Evolutionary conservation across 2,797 vertebrate species (phyloP), one percentile per base, ranked within the genome.

Genomic region (Botia kubotai): DNA sequence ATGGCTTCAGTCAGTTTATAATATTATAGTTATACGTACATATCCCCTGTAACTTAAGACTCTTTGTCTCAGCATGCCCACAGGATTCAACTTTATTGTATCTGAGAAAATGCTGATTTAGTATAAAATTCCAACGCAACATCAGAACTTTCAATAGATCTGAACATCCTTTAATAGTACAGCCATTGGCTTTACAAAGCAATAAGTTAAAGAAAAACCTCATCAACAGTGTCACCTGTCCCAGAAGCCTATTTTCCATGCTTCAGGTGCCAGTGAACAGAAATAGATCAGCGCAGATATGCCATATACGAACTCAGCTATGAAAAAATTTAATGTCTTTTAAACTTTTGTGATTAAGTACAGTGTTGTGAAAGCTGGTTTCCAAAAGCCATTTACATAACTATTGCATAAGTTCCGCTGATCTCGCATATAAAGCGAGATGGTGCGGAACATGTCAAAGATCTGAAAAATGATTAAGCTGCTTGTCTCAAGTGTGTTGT

Each of bases 401-500:
- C 36, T 1, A 16, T 19, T 57, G 53, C 62, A 29, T 52, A 43
- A 55, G 23, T 77, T 65, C 82, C 67, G 77, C 73, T 88, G 83
- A 84, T 80, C 69, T 77, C 75, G 82, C 75, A 75, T 57, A 48
- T 53, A 69, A 58, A 66, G 53, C 77, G 81, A 84, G 80, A 12
- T 19, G 21, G 82, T 60, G 19, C 50, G 53, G 21, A 23, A 65
- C 60, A 79, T 74, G 68, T 82, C 81, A 79, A 81, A 78, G 72
- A 87, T 89, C 87, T 88, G 73, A 91, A 90, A 87, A 86, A 90
- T 89, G 82, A 87, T 90, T 90, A 88, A 89, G 79, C 80, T 69
- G 70, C 85, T 83, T 65, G 80, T 84, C 86, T 81, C 81, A 83
- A 86, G 86, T 88, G 88, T 83, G 86, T 21, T 77, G 83, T 85